Evolutionary conservation across 35 echinoderm and acorn worm species (phyloP).

Genomic region (Ophiothrix spiculata): DNA sequence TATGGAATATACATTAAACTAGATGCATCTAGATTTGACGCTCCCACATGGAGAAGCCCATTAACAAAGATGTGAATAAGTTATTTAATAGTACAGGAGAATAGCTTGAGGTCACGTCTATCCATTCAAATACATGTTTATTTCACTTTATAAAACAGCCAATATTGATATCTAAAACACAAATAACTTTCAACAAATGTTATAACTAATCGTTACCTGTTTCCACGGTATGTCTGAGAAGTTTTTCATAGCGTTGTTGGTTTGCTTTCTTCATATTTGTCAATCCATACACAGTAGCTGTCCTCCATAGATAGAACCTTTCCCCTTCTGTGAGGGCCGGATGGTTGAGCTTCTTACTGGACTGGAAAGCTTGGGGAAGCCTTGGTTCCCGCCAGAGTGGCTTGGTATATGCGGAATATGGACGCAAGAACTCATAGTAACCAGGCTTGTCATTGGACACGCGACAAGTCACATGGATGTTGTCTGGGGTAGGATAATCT

Average conservation of each 20-base stretch:
- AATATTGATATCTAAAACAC: too few relatives aligned
- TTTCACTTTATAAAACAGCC: too few relatives aligned
- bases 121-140: too few relatives aligned
- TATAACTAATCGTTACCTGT: too few relatives aligned
- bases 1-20: too few relatives aligned
- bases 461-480: slow-evolving; percentile 56
- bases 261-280: slow-evolving; percentile 71
- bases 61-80: too few relatives aligned
- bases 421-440: slow-evolving; percentile 60
- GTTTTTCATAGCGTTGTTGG: slow-evolving; percentile 64
- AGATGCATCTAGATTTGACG: too few relatives aligned
- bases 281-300: slow-evolving; percentile 90
- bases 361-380: slow-evolving; percentile 59
- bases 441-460: slow-evolving; percentile 66
- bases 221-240: slow-evolving; percentile 74
- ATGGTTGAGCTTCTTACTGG: slow-evolving; percentile 77
- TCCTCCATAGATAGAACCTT: slow-evolving; percentile 79
- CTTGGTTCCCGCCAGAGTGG: slow-evolving; percentile 50
- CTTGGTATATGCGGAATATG: slow-evolving; percentile 57
- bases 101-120: too few relatives aligned
- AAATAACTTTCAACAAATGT: too few relatives aligned
- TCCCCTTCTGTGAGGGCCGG: slow-evolving; percentile 68
- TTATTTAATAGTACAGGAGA: too few relatives aligned
- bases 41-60: too few relatives aligned
- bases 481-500: background rate